These are phyloP conservation scores for Scaptomyza flava DNA, from an alignment of 2,888 invertebrate genomes.

Conservation along the genomic window DNA sequence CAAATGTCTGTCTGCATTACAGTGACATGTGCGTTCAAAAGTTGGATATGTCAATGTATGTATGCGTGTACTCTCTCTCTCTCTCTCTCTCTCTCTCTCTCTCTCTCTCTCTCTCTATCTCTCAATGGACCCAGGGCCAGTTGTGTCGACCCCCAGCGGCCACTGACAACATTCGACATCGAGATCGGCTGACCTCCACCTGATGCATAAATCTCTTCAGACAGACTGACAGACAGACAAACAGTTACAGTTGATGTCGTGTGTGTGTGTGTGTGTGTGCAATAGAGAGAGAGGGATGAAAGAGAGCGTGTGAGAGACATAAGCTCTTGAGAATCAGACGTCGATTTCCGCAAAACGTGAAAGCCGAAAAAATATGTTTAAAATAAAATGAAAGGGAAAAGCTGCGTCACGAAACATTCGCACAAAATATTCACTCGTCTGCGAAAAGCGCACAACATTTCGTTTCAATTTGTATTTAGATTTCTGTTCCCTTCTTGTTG, in stretches of 20 bases:
- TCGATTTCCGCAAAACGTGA: constrained; percentile 51
- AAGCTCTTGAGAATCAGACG: constrained; percentile 36
- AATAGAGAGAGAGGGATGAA: not conserved
- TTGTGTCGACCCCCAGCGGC: constrained; percentile 27
- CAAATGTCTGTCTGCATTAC: constrained; percentile 8
- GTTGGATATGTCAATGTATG: not conserved
- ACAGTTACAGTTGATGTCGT: not conserved
- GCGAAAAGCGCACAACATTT: constrained; percentile 34
- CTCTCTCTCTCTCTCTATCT: not conserved
- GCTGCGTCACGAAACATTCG: constrained; percentile 40
- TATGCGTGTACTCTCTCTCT: too few relatives aligned
- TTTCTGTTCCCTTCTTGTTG: not conserved
- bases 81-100: not conserved
- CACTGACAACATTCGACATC: constrained; percentile 15
- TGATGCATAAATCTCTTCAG: constrained; percentile 32
- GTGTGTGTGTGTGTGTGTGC: not conserved
- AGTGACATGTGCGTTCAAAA: constrained; percentile 4
- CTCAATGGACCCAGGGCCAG: constrained; percentile 32
- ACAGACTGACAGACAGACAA: not conserved
- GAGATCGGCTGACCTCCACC: constrained; percentile 46
- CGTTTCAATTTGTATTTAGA: constrained; percentile 9
- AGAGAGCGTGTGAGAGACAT: not conserved
- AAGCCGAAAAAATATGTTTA: constrained; percentile 11
- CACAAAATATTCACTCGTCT: constrained; percentile 42
- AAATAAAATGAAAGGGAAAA: not conserved